These are phyloP conservation scores for Schizopygopsis malacanthus DNA, from an alignment of 2,797 vertebrate genomes.

Conservation along the genomic window DNA sequence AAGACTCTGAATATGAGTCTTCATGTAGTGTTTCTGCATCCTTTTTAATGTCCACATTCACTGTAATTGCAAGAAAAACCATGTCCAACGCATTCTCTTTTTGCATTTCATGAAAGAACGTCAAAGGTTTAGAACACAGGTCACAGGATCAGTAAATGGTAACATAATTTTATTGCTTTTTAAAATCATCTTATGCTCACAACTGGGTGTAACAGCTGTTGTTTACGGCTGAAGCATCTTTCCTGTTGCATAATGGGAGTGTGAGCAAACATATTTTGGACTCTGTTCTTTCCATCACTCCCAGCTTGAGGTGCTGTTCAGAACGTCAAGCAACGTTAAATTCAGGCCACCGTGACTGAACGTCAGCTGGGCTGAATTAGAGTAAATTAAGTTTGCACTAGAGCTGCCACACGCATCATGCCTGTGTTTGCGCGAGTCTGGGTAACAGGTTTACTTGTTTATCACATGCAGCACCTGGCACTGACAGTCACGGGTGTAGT, in stretches of 20 bases:
- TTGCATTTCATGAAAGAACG: no score
- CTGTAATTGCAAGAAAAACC: neutral
- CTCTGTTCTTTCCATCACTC: constrained; percentile 1
- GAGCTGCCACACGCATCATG: constrained; percentile 34
- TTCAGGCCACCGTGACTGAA: constrained; percentile 49
- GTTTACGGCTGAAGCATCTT: constrained; percentile 23
- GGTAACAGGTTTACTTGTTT: constrained; percentile 45
- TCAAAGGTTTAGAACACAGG: neutral
- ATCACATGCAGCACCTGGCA: constrained; percentile 57
- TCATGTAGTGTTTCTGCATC: neutral
- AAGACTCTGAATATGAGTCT: neutral
- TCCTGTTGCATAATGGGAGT: constrained; percentile 22
- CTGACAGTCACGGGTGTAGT: constrained; percentile 53
- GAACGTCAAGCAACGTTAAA: constrained; percentile 47
- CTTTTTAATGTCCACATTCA: neutral
- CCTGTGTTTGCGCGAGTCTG: neutral
- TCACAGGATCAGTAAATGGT: neutral
- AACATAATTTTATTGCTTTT: neutral
- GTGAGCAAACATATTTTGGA: neutral
- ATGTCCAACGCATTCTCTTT: neutral
- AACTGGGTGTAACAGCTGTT: constrained; percentile 11
- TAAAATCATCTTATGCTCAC: neutral
- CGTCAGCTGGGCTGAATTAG: constrained; percentile 55
- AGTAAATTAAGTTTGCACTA: constrained; percentile 46
- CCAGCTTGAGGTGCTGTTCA: constrained; percentile 38